These are phyloP conservation scores for Macrotus californicus DNA, from an alignment of 2,113 vertebrate genomes.

Conservation along the genomic window DNA sequence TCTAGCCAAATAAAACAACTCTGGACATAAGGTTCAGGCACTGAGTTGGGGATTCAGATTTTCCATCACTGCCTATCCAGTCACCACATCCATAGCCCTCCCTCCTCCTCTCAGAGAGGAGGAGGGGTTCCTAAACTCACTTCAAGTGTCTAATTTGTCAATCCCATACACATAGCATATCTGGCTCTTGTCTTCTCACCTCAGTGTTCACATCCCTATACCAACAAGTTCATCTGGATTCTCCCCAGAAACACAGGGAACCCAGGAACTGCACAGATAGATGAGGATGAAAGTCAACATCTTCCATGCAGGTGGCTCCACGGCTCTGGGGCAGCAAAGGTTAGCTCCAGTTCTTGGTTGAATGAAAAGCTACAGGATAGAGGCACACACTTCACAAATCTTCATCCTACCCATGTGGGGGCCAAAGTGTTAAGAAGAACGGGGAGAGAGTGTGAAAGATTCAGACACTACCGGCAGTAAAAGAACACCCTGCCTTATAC, in stretches of 20 bases:
- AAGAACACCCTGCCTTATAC: neutral
- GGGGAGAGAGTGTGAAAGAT: neutral
- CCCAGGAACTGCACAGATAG: neutral
- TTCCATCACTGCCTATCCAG: neutral
- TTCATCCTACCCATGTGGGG: fast-evolving
- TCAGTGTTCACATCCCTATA: neutral
- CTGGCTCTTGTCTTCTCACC: neutral
- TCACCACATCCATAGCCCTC: neutral
- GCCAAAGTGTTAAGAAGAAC: neutral
- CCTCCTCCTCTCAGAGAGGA: neutral
- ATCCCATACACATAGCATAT: neutral
- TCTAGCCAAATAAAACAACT: conserved; percentile 24
- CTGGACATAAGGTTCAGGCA: neutral
- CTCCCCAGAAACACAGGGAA: neutral
- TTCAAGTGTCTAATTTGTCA: neutral
- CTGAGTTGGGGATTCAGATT: neutral
- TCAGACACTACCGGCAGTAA: neutral
- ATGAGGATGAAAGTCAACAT: neutral
- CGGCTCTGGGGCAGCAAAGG: neutral
- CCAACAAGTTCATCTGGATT: neutral
- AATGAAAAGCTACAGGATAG: neutral
- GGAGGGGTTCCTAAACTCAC: neutral
- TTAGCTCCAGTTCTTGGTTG: neutral
- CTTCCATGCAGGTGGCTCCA: neutral
- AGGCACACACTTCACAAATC: neutral